phyloP scores from a whole-genome alignment of 2,797 vertebrate species.

The Erethizon dorsatum region DNA sequence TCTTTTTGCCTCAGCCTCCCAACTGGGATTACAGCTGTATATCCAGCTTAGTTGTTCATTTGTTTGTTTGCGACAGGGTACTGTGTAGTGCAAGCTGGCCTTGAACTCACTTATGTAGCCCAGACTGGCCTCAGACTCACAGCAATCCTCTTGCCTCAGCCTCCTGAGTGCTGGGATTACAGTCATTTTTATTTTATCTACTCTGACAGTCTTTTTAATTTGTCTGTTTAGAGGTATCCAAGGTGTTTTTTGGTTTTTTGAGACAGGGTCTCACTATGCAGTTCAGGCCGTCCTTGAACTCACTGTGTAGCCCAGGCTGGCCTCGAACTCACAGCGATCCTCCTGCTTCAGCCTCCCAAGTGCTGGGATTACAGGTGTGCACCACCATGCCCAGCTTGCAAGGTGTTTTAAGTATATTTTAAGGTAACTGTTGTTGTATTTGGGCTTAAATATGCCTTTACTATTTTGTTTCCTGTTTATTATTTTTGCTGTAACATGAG shows the following conservation, averaged over 20 bases:
- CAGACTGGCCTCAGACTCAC: not conserved
- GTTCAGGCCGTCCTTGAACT: not conserved
- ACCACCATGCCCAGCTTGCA: not conserved
- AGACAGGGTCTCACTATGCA: not conserved
- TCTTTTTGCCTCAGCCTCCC: not conserved
- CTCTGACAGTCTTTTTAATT: not conserved
- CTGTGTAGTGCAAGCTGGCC: not conserved
- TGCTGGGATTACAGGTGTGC: too few relatives aligned
- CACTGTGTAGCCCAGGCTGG: not conserved
- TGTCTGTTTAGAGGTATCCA: not conserved
- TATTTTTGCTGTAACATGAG: conserved; percentile 15
- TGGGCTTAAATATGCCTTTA: not conserved
- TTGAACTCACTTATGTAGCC: not conserved
- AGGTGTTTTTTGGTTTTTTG: not conserved
- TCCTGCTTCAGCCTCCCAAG: too few relatives aligned
- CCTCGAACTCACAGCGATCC: not conserved
- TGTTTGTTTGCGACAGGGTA: not conserved
- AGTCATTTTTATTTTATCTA: not conserved
- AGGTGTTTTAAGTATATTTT: not conserved
- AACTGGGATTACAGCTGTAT: not conserved
- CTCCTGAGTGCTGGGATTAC: not conserved
- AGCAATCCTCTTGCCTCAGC: not conserved
- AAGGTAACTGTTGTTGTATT: not conserved
- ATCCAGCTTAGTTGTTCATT: not conserved
- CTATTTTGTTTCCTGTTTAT: not conserved